Evolutionary conservation across 2,888 invertebrate genomes (phyloP).

Genomic region (Diplolepis rosae): DNA sequence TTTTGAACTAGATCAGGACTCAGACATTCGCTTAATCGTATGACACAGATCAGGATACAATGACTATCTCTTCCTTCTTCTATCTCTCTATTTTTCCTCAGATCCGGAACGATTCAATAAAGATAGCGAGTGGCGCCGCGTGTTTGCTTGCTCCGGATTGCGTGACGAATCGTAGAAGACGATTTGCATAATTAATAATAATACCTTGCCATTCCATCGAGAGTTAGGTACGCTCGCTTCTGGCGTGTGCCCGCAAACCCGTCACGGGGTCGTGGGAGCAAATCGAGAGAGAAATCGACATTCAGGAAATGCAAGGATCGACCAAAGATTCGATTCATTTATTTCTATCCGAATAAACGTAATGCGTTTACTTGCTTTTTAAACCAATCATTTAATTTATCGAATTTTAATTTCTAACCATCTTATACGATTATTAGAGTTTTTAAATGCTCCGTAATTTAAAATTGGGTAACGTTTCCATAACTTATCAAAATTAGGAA

Average conservation of each 20-base stretch:
- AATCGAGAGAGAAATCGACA: constrained; percentile 11
- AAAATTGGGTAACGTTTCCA: no score
- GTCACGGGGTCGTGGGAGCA: constrained; percentile 1
- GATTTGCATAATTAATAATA: constrained; percentile 50
- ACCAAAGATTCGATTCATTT: neutral
- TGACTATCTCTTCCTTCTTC: neutral
- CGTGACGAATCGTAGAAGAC: constrained; percentile 38
- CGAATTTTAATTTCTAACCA: no score
- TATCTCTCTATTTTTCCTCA: neutral
- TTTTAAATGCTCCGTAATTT: no score
- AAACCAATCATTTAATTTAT: no score
- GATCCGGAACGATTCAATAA: neutral
- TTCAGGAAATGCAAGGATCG: constrained; percentile 5
- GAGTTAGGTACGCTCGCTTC: constrained; percentile 37
- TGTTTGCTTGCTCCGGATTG: constrained; percentile 30
- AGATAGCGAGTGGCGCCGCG: constrained; percentile 24
- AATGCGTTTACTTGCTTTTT: no score
- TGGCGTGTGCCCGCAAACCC: neutral
- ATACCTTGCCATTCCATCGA: constrained; percentile 42
- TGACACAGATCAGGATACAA: neutral
- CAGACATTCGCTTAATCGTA: no score
- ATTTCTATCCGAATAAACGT: no score
- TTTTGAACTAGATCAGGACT: no score
- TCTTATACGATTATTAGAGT: no score
- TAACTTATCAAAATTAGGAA: no score